Percentiles rank a stretch among this genome's conserved stretches.
These are phyloP conservation scores for Noctua janthina DNA, from an alignment of 2,888 invertebrate genomes.

Conservation along the genomic window DNA sequence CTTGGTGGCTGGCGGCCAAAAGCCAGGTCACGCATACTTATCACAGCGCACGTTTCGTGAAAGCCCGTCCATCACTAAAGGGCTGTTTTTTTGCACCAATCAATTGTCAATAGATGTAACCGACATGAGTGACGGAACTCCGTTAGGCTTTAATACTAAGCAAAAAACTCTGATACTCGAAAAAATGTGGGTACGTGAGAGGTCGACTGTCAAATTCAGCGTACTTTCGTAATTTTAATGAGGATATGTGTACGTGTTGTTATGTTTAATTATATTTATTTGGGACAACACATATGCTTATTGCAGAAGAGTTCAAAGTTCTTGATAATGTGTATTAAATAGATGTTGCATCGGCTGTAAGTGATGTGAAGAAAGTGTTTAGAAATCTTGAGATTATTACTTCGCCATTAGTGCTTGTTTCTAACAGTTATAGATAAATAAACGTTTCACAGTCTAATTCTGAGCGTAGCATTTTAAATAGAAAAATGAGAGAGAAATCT, in stretches of 20 bases:
- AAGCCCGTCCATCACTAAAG: constrained; percentile 41
- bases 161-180: constrained; percentile 31
- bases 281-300: constrained; percentile 27
- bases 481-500: background rate
- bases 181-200: constrained; percentile 47
- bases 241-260: constrained; percentile 31
- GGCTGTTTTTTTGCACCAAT: constrained; percentile 47
- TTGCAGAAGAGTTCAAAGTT: constrained; percentile 41
- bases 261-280: constrained; percentile 33
- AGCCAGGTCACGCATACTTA: constrained; percentile 6
- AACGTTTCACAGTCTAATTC: constrained; percentile 4
- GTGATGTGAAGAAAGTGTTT: constrained; percentile 41
- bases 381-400: constrained; percentile 39
- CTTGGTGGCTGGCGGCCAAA: background rate
- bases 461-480: background rate
- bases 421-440: constrained; percentile 26
- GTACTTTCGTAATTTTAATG: constrained; percentile 39
- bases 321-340: constrained; percentile 15
- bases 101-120: constrained; percentile 40
- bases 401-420: constrained; percentile 29
- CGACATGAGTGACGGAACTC: constrained; percentile 36
- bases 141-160: constrained; percentile 25
- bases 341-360: constrained; percentile 17
- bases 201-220: constrained; percentile 42
- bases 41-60: constrained; percentile 27